Conservation (phyloP, 2,113 vertebrate genomes). For the Mixornis gularis region DNA sequence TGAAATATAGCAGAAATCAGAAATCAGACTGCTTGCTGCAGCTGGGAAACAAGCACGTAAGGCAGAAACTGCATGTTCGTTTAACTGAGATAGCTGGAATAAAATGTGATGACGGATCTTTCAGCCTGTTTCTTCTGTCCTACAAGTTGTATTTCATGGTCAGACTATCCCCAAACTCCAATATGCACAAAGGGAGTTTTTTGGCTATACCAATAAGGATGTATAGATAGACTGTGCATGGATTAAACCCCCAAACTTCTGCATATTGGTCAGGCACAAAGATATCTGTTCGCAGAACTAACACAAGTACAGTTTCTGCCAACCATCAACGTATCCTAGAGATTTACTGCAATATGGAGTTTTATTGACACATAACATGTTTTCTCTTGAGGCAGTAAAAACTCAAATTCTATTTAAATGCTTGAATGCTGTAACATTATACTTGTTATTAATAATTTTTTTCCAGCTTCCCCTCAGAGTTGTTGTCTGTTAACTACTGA, state of each 20-base stretch:
- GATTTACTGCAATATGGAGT: neutral
- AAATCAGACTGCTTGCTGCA: neutral
- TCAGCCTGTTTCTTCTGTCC: neutral
- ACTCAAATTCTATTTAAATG: neutral
- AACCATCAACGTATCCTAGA: neutral
- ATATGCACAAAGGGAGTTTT: neutral
- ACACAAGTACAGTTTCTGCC: neutral
- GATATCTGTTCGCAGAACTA: neutral
- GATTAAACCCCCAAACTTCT: neutral
- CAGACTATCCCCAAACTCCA: neutral
- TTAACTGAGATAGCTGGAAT: neutral
- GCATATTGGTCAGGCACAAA: neutral
- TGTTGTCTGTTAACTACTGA: neutral
- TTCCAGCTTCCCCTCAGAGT: neutral
- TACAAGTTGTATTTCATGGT: neutral
- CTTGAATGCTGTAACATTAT: neutral
- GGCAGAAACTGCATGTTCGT: neutral
- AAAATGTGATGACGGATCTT: neutral
- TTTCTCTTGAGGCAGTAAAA: neutral
- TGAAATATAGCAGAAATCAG: neutral
- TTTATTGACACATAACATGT: neutral
- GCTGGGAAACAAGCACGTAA: neutral
- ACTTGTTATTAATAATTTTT: neutral
- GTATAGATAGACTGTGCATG: rapidly evolving
- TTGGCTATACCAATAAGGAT: neutral